Base-by-base conservation (phyloP, 2,797 vertebrate species). In the Enteromius trimaculatus region DNA sequence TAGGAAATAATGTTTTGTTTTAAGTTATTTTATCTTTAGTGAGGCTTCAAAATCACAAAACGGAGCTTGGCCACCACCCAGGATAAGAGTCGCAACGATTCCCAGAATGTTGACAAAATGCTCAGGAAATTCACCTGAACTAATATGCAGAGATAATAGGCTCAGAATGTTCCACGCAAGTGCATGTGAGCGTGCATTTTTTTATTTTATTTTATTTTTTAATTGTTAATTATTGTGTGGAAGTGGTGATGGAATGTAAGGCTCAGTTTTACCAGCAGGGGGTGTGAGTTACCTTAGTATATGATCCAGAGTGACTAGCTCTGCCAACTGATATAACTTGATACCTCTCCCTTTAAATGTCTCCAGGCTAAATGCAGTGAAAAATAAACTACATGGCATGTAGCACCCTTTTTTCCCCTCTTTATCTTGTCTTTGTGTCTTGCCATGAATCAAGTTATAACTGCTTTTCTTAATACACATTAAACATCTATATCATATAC, bases 331-430 rank as follows among this genome's bases (percentile, higher is more conserved):
- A 42, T 9, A n/a, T 9, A 72, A 81, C 69, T 51, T 26, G 39
- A 64, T 34, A 49, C 42, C 69, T 81, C 26, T 64, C 68, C 39
- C 26, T 72, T 23, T 9, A 74, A 49, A 81, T 19, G 7, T 23
- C 29, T 64, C 58, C 13, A 9, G 69, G 69, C 26, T 0, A 70
- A 44, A 29, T 11, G 37, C 13, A n/a, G 29, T 17, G 31, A 29
- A 71, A 31, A 69, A 80, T 42, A 60, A 44, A 58, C 65, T 80
- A 29, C 51, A n/a, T 49, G 68, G 47, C 66, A 70, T 37, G 23
- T 19, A 60, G 17, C 23, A 23, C 19, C 31, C 53, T 68, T 64
- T 69, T 58, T 42, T 42, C 6, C 34, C 26, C 26, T 64, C 6
- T 16, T 64, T 79, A 21, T 70, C 16, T 79, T 37, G 47, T 34